These are phyloP conservation scores for Austrofundulus limnaeus DNA, from an alignment of 2,113 vertebrate genomes.

Conservation along the genomic window DNA sequence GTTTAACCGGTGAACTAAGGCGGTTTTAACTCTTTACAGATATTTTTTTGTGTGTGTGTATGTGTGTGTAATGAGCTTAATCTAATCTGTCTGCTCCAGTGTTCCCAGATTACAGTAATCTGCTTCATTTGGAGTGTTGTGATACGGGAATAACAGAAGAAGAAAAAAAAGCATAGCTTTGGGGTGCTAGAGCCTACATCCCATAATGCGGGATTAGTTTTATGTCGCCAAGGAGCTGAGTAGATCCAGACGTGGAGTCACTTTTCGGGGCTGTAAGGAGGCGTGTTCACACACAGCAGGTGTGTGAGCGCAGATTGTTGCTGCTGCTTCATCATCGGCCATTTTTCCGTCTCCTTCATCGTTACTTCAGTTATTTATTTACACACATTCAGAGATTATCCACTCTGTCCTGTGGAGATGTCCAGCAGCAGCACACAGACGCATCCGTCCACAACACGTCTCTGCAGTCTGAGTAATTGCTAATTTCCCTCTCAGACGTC, in stretches of 20 bases:
- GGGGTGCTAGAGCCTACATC: conserved; percentile 57
- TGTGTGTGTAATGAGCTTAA: conserved; percentile 69
- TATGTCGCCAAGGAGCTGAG: conserved; percentile 72
- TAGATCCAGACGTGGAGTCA: conserved; percentile 57
- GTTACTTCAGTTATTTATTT: conserved; percentile 16
- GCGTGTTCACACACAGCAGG: conserved; percentile 36
- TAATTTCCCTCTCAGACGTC: conserved; percentile 33
- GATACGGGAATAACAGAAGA: conserved; percentile 67
- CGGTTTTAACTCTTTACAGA: conserved; percentile 48
- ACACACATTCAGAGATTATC: conserved; percentile 35
- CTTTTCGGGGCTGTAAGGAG: conserved; percentile 46
- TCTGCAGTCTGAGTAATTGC: conserved; percentile 35
- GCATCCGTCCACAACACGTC: conserved; percentile 23
- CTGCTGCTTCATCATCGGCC: conserved; percentile 28
- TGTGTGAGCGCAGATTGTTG: conserved; percentile 30
- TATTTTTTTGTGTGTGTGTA: no score
- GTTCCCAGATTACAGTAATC: conserved; percentile 78
- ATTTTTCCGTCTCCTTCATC: conserved; percentile 27
- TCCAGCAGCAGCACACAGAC: conserved; percentile 19
- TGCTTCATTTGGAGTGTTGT: conserved; percentile 64
- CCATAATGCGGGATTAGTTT: conserved; percentile 76
- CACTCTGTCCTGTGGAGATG: conserved; percentile 25
- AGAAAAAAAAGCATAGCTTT: conserved; percentile 27
- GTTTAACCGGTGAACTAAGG: conserved; percentile 41
- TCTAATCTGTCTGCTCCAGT: conserved; percentile 76